Evolutionary conservation across 2,888 invertebrate species (phyloP).

Genomic region (Gortyna flavago): DNA sequence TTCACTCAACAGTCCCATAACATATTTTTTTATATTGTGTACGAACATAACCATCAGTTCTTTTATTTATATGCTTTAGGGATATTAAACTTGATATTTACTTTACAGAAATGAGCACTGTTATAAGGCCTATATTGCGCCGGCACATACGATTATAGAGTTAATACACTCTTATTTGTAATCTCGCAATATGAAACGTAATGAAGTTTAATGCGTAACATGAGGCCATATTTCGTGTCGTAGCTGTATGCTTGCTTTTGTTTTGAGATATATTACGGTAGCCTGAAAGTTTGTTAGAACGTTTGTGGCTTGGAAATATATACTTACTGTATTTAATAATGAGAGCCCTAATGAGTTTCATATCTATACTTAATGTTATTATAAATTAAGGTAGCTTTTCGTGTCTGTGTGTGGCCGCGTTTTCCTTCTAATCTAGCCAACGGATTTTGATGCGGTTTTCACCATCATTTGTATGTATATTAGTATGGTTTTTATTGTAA

Average conservation of each 20-base stretch:
- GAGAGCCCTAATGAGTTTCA: too few species aligned
- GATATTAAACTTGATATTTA: slow-evolving; percentile 54
- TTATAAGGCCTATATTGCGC: slow-evolving; percentile 22
- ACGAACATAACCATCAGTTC: slow-evolving; percentile 34
- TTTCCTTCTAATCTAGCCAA: too few species aligned
- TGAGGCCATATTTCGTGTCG: slow-evolving; percentile 21
- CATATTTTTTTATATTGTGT: slow-evolving; percentile 41
- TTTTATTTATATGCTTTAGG: slow-evolving; percentile 35
- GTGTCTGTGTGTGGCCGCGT: too few species aligned
- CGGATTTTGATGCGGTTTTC: too few species aligned
- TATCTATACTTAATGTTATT: too few species aligned
- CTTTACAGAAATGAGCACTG: slow-evolving; percentile 30
- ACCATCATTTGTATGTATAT: too few species aligned
- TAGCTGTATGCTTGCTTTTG: background rate
- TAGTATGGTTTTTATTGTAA: too few species aligned
- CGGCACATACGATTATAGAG: slow-evolving; percentile 26
- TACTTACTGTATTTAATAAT: background rate
- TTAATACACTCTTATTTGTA: slow-evolving; percentile 43
- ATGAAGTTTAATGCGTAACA: slow-evolving; percentile 53
- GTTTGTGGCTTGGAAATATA: background rate
- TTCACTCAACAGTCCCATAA: slow-evolving; percentile 34
- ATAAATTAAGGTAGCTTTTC: too few species aligned
- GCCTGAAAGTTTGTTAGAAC: background rate
- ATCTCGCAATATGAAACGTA: slow-evolving; percentile 50
- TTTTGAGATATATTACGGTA: background rate